A percentile compares a stretch with the other conserved stretches of the same genome.
Evolutionary conservation across 1,140 invertebrate species (phyloP).

Genomic region (Agrypnia vestita): DNA sequence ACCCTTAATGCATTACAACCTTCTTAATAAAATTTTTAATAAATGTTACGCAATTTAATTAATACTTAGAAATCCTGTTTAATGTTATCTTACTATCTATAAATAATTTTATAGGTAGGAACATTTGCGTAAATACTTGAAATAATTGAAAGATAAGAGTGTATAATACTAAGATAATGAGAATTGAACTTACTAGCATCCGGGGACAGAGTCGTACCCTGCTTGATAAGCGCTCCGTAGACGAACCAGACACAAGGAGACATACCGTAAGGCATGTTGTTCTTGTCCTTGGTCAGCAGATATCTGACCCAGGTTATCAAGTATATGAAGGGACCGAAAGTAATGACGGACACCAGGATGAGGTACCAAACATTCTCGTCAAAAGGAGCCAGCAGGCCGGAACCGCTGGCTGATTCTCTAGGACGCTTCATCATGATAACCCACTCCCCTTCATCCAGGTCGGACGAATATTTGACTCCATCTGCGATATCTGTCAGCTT

Average conservation of each 20-base stretch:
- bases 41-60: too few species aligned
- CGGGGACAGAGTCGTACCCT: slow-evolving; percentile 86
- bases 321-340: slow-evolving; percentile 86
- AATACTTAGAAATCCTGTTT: too few species aligned
- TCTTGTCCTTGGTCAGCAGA: slow-evolving; percentile 72
- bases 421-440: slow-evolving; percentile 86
- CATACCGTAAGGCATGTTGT: slow-evolving; percentile 76
- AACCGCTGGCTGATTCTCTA: slow-evolving; percentile 84
- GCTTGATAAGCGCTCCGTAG: slow-evolving; percentile 90
- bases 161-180: too few species aligned
- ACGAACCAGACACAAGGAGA: slow-evolving; percentile 88
- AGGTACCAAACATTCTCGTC: slow-evolving; percentile 83
- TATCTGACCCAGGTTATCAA: slow-evolving; percentile 77
- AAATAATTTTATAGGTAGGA: too few species aligned
- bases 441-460: slow-evolving; percentile 83
- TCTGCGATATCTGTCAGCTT: slow-evolving; percentile 75
- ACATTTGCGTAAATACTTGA: background rate
- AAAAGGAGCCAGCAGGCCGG: slow-evolving; percentile 87
- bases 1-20: too few species aligned
- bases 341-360: slow-evolving; percentile 80
- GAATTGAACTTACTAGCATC: slow-evolving; percentile 77
- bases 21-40: too few species aligned
- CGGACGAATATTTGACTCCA: slow-evolving; percentile 77
- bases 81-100: too few species aligned
- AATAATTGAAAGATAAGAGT: background rate